These are phyloP conservation scores for Apodemus agrarius DNA, from an alignment of 2,797 vertebrate species.

Conservation along the genomic window DNA sequence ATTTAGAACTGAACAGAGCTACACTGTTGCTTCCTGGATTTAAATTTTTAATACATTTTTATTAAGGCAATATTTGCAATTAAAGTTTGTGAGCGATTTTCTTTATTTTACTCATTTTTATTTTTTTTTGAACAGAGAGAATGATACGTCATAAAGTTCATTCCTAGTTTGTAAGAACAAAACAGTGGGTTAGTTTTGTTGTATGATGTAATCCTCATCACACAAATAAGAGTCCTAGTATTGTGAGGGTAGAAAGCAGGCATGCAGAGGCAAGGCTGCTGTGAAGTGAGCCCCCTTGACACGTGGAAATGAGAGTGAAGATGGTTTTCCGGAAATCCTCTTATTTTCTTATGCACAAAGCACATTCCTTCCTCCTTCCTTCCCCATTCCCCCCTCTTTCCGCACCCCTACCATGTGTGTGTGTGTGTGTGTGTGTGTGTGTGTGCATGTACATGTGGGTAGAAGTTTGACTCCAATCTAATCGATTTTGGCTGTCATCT, in stretches of 20 bases:
- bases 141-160: neutral
- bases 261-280: neutral
- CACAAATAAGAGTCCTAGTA: neutral
- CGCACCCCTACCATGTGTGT: neutral
- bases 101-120: neutral
- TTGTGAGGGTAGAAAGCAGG: neutral
- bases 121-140: neutral
- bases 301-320: neutral
- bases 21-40: neutral
- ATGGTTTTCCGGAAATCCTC: neutral
- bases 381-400: rapidly evolving
- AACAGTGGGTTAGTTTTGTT: neutral
- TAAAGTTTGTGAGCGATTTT: neutral
- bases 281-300: neutral
- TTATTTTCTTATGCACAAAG: neutral
- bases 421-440: neutral
- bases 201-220: neutral
- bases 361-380: neutral
- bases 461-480: neutral
- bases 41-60: neutral
- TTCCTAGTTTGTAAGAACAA: neutral
- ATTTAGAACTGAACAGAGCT: neutral
- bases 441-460: neutral
- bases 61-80: constrained; percentile 1
- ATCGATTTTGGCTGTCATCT: neutral